Conservation (phyloP, 2,797 vertebrate genomes). For the Brachymystax lenok region DNA sequence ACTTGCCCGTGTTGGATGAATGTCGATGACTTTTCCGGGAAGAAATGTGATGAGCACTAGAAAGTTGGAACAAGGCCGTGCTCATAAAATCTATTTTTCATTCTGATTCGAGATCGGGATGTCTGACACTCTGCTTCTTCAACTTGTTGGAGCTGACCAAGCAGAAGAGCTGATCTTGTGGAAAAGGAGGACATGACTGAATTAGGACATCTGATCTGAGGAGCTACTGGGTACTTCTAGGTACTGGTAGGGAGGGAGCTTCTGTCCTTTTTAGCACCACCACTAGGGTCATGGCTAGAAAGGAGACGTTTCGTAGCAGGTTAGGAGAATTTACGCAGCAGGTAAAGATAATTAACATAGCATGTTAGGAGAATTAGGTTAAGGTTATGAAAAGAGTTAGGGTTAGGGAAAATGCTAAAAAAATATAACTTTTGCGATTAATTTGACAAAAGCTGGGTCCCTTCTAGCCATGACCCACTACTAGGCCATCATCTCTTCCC, state of each 20-base stretch:
- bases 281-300: too few relatives aligned
- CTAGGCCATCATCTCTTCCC: constrained; percentile 9
- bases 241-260: neutral
- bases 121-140: constrained; percentile 2
- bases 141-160: neutral
- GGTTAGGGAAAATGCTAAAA: too few relatives aligned
- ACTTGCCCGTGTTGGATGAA: neutral
- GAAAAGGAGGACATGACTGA: neutral
- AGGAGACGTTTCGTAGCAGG: too few relatives aligned
- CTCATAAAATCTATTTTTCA: constrained; percentile 36
- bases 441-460: too few relatives aligned
- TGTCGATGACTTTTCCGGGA: constrained; percentile 33
- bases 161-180: neutral
- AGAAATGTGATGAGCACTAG: constrained; percentile 26
- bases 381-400: too few relatives aligned
- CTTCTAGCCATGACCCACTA: neutral
- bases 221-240: neutral
- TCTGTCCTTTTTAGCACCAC: too few relatives aligned
- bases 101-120: constrained; percentile 7
- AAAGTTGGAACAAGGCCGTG: constrained; percentile 20
- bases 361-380: too few relatives aligned
- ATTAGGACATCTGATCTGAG: neutral
- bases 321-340: too few relatives aligned
- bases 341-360: too few relatives aligned
- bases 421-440: neutral